These are phyloP conservation scores for Columba livia DNA, from an alignment of 2,113 vertebrate species.

Conservation along the genomic window DNA sequence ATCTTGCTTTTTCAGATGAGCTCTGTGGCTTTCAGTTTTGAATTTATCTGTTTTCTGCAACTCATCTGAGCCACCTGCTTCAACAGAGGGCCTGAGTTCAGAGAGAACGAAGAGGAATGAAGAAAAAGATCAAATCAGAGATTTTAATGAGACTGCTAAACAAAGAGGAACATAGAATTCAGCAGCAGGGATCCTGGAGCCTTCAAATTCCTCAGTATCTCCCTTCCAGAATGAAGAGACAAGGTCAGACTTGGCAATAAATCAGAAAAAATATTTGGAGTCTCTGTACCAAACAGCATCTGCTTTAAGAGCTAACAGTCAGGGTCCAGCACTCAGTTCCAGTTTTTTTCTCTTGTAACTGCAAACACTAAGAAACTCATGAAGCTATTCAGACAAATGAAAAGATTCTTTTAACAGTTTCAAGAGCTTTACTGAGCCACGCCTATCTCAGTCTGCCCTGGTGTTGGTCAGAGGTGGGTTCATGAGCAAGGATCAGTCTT, in stretches of 20 bases:
- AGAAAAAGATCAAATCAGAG: neutral
- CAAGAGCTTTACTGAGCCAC: neutral
- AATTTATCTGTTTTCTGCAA: slow-evolving; percentile 4
- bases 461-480: neutral
- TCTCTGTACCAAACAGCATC: slow-evolving; percentile 31
- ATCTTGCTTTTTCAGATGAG: neutral
- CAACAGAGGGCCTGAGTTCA: neutral
- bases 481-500: neutral
- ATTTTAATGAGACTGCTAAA: slow-evolving; percentile 6
- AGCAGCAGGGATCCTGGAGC: slow-evolving; percentile 12
- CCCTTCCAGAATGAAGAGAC: slow-evolving; percentile 44
- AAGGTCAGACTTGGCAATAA: slow-evolving; percentile 42
- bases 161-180: neutral
- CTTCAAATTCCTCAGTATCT: slow-evolving; percentile 16
- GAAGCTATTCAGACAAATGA: slow-evolving; percentile 1
- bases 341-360: neutral
- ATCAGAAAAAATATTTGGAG: slow-evolving; percentile 58
- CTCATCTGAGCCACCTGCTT: slow-evolving; percentile 4
- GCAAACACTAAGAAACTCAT: neutral
- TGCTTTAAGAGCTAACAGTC: slow-evolving; percentile 25
- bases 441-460: neutral
- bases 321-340: slow-evolving; percentile 2
- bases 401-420: neutral
- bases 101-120: neutral
- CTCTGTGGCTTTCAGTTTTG: neutral